Evolutionary conservation across 2,888 invertebrate genomes (phyloP).

Genomic region (Leistus spinibarbis): DNA sequence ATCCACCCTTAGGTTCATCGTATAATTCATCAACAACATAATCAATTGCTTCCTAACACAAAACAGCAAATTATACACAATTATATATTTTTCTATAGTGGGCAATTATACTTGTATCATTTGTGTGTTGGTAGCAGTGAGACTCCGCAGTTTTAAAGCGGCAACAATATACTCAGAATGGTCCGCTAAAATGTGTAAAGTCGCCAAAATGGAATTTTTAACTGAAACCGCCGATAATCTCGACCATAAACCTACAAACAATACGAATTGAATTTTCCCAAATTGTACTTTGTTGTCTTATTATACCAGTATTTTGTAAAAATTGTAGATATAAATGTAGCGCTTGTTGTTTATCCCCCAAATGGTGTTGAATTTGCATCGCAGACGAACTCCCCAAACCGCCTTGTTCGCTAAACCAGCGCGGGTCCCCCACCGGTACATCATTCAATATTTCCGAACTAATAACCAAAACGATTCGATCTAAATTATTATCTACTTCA

Average conservation of each 20-base stretch:
- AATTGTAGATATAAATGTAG: conserved; percentile 79
- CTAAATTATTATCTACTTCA: conserved; percentile 60
- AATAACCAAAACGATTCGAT: conserved; percentile 68
- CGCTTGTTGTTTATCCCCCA: conserved; percentile 86
- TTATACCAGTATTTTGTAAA: conserved; percentile 70
- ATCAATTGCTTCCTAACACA: conserved; percentile 61
- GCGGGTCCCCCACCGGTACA: conserved; percentile 86
- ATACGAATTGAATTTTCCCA: not conserved
- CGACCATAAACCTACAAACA: conserved; percentile 18
- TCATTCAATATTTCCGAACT: conserved; percentile 84
- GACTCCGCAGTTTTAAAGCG: conserved; percentile 19
- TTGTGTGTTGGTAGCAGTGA: conserved; percentile 22
- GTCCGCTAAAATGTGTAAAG: conserved; percentile 49
- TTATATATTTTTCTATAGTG: no score
- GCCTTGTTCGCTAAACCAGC: conserved; percentile 66
- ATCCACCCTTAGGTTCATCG: conserved; percentile 56
- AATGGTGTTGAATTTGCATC: conserved; percentile 82
- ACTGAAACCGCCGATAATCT: conserved; percentile 11
- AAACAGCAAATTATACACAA: not conserved
- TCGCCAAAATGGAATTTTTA: conserved; percentile 25
- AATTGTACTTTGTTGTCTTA: conserved; percentile 65
- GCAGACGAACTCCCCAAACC: conserved; percentile 75
- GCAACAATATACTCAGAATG: conserved; percentile 53
- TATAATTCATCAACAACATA: conserved; percentile 59
- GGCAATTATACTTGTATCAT: conserved; percentile 18